Evolutionary conservation across 2,797 vertebrate species (phyloP).

Genomic region (Dallia pectoralis): DNA sequence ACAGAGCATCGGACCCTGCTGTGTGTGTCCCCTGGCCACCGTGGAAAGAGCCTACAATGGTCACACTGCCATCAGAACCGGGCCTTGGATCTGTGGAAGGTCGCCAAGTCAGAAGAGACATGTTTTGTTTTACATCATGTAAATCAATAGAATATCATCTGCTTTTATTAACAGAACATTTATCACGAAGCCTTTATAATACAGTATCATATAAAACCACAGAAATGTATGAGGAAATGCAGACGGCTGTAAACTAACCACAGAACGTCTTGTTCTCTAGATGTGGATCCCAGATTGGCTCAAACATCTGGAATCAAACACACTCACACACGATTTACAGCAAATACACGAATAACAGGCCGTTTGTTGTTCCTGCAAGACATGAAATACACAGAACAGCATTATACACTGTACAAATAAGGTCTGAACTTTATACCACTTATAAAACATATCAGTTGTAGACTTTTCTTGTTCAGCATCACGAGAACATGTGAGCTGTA

Average conservation of each 20-base stretch:
- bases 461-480: background rate
- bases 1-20: no score
- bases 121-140: no score
- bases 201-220: constrained; percentile 25
- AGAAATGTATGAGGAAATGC: constrained; percentile 40
- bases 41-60: no score
- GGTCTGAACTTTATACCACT: background rate
- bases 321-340: constrained; percentile 16
- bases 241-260: constrained; percentile 34
- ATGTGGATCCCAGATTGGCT: constrained; percentile 34
- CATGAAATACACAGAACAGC: constrained; percentile 23
- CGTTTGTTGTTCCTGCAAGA: constrained; percentile 15
- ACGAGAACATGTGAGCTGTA: constrained; percentile 42
- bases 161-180: constrained; percentile 15
- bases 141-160: background rate
- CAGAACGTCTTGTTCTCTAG: constrained; percentile 34
- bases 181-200: constrained; percentile 12
- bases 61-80: no score
- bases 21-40: no score
- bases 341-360: constrained; percentile 1
- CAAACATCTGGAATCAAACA: constrained; percentile 52
- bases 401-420: constrained; percentile 16
- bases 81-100: no score
- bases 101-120: no score
- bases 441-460: background rate